Conservation (phyloP, 2,888 invertebrate species). For the Chloroclystis v-ata region DNA sequence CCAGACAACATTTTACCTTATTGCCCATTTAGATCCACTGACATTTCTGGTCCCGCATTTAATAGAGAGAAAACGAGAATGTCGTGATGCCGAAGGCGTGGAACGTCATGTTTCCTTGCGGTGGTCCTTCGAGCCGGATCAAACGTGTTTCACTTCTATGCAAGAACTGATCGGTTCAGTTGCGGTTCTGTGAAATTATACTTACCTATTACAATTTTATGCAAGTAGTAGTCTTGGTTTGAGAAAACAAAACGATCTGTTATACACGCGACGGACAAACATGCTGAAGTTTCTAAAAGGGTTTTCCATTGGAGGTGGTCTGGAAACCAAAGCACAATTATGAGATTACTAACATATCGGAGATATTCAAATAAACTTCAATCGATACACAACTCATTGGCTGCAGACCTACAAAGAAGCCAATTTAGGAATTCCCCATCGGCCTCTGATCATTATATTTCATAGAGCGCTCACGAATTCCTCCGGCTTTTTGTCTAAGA, state of each 20-base stretch:
- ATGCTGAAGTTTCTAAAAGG: too few relatives aligned
- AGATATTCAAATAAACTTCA: too few relatives aligned
- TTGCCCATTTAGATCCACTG: slow-evolving; percentile 6
- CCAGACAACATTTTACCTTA: neutral
- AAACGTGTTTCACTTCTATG: neutral
- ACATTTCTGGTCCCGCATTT: slow-evolving; percentile 13
- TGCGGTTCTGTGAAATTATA: too few relatives aligned
- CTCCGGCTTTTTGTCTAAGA: slow-evolving; percentile 42
- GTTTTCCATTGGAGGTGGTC: too few relatives aligned
- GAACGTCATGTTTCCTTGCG: slow-evolving; percentile 41
- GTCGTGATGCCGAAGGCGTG: slow-evolving; percentile 49
- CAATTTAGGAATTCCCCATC: slow-evolving; percentile 48
- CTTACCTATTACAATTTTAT: too few relatives aligned
- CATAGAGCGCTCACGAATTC: slow-evolving; percentile 39
- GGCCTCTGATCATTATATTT: slow-evolving; percentile 47
- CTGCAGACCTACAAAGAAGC: slow-evolving; percentile 32
- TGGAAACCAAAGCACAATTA: too few relatives aligned
- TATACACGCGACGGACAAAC: too few relatives aligned
- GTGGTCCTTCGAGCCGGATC: slow-evolving; percentile 35
- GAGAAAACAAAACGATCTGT: too few relatives aligned
- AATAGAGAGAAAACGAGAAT: slow-evolving; percentile 28
- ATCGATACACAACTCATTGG: slow-evolving; percentile 26
- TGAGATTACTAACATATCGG: too few relatives aligned
- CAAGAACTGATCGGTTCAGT: too few relatives aligned
- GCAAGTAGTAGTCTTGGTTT: too few relatives aligned